These are phyloP conservation scores for Heterodera filipjevi DNA, from an alignment of 2,888 invertebrate genomes.

Conservation along the genomic window DNA sequence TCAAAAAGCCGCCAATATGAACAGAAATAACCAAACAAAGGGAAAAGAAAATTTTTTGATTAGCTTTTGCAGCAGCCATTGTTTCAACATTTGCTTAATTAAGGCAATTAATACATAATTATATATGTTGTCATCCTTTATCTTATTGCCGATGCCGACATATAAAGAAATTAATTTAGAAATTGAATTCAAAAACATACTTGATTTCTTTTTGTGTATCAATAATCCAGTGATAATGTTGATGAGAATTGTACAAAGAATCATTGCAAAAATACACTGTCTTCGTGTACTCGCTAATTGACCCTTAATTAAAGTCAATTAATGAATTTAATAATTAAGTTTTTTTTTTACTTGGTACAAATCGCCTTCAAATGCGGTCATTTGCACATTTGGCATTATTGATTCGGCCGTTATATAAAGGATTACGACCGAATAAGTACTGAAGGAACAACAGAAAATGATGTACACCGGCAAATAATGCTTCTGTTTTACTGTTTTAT, in stretches of 20 bases:
- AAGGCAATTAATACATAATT: background rate
- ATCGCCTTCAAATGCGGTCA: background rate
- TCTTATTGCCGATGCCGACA: too few relatives aligned
- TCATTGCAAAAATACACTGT: background rate
- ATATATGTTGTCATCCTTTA: too few relatives aligned
- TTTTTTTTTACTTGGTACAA: background rate
- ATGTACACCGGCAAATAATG: background rate
- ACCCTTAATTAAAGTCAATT: background rate
- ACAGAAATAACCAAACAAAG: background rate
- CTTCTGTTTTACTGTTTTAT: background rate
- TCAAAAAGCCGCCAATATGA: background rate
- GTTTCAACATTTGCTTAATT: background rate
- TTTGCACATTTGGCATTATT: background rate
- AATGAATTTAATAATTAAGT: background rate
- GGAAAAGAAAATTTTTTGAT: background rate
- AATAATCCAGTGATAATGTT: background rate
- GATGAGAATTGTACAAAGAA: background rate
- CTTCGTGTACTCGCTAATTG: background rate
- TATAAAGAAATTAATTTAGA: too few relatives aligned
- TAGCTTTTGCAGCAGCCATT: background rate
- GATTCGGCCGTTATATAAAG: background rate
- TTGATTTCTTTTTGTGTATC: background rate
- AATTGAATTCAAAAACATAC: too few relatives aligned
- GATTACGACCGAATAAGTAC: background rate
- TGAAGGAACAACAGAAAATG: background rate